Percentiles rank a stretch among this genome's conserved stretches.
Evolutionary conservation across 2,113 vertebrate species (phyloP).

Genomic region (Indicator maculatus): DNA sequence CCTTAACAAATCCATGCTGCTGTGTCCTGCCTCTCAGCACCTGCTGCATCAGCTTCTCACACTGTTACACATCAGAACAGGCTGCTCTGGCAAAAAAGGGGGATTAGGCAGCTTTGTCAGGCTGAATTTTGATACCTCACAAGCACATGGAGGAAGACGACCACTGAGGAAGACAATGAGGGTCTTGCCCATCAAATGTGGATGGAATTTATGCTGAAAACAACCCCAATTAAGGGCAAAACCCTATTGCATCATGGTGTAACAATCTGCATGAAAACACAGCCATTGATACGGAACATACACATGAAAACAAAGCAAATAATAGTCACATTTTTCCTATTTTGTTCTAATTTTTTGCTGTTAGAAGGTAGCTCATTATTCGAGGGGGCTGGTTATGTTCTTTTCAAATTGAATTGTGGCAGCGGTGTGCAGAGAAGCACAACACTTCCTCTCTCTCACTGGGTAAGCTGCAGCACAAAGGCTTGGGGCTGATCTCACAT

Average conservation of each 20-base stretch:
- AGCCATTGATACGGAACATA: no score
- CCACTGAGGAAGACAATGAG: background rate
- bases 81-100: fast-evolving
- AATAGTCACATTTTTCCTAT: background rate
- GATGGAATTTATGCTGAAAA: background rate
- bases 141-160: background rate
- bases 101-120: background rate
- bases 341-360: background rate
- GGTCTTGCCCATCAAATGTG: background rate
- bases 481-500: conserved; percentile 62
- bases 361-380: background rate
- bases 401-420: conserved; percentile 7
- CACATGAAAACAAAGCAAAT: background rate
- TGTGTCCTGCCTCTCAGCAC: background rate
- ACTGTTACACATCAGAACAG: fast-evolving
- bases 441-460: conserved; percentile 37
- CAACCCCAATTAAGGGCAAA: background rate
- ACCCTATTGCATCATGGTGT: background rate
- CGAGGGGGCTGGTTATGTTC: background rate
- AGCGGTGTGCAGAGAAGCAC: background rate
- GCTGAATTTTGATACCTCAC: background rate
- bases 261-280: background rate
- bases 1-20: background rate
- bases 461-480: conserved; percentile 52
- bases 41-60: background rate